Evolutionary conservation across 1,140 invertebrate genomes (phyloP).

Genomic region (Venturia canescens): DNA sequence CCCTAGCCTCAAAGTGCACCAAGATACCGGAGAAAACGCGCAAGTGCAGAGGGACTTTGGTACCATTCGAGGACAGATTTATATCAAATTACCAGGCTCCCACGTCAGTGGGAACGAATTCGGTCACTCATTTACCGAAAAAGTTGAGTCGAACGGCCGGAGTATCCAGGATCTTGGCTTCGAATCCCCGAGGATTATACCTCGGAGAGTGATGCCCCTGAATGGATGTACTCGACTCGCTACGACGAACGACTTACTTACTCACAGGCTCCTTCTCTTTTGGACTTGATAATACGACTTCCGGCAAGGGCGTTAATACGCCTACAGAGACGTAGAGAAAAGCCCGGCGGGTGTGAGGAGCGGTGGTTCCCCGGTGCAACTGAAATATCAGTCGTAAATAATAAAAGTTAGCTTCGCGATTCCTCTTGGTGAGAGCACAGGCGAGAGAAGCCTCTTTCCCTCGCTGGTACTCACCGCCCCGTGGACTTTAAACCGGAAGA

Average conservation of each 20-base stretch:
- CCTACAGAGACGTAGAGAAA: slow-evolving; percentile 22
- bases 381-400: slow-evolving; percentile 78
- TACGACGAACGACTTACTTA: background rate
- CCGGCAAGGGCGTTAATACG: slow-evolving; percentile 48
- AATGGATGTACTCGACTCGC: background rate
- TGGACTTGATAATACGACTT: slow-evolving; percentile 53
- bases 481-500: slow-evolving; percentile 77
- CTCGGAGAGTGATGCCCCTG: background rate
- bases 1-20: too few relatives aligned
- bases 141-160: background rate
- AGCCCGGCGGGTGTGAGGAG: slow-evolving; percentile 10
- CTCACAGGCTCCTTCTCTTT: slow-evolving; percentile 1
- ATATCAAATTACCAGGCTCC: too few relatives aligned
- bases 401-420: slow-evolving; percentile 76
- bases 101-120: too few relatives aligned
- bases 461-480: background rate
- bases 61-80: too few relatives aligned
- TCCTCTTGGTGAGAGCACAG: slow-evolving; percentile 65
- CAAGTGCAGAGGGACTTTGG: too few relatives aligned
- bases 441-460: background rate
- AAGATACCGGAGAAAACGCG: too few relatives aligned
- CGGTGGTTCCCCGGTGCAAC: slow-evolving; percentile 53
- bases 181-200: too few relatives aligned
- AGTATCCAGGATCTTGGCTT: background rate
- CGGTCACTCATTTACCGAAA: too few relatives aligned